Evolutionary conservation across 53 echinoderm and acorn worm genomes (phyloP).

Genomic region (Mesocentrotus franciscanus): DNA sequence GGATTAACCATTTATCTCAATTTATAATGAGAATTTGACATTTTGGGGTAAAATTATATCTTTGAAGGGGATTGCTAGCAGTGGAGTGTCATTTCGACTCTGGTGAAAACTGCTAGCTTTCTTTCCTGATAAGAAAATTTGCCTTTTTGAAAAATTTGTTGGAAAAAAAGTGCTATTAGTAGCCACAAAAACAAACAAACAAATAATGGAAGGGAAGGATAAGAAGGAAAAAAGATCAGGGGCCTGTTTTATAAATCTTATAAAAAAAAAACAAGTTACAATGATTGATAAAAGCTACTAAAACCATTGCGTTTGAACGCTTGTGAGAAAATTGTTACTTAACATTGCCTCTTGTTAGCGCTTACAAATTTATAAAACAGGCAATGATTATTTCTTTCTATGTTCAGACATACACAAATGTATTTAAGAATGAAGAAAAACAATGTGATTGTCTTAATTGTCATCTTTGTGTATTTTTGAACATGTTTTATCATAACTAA

Average conservation of each 20-base stretch:
- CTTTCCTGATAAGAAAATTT: neutral
- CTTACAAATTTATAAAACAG: neutral
- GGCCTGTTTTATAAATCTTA: neutral
- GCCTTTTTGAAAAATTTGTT: neutral
- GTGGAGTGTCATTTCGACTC: neutral
- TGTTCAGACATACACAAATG: too few relatives aligned
- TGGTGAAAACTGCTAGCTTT: neutral
- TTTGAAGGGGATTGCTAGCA: neutral
- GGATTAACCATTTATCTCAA: neutral
- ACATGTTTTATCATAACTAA: neutral
- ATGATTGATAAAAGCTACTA: neutral
- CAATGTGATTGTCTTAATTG: too few relatives aligned
- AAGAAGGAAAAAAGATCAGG: neutral
- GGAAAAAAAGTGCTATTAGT: neutral
- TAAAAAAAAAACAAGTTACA: neutral
- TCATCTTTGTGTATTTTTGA: too few relatives aligned
- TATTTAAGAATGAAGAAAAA: neutral
- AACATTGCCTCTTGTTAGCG: neutral
- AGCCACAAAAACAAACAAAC: slow-evolving; percentile 27
- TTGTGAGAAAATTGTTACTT: neutral
- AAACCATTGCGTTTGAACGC: neutral
- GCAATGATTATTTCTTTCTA: neutral
- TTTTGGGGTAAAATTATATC: neutral
- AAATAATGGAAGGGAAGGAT: neutral
- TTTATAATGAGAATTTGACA: neutral